A percentile compares a stretch with the other conserved stretches of the same genome.
phyloP scores from a whole-genome alignment of 2,888 invertebrate species.

The Zygothrica quintamaculata region DNA sequence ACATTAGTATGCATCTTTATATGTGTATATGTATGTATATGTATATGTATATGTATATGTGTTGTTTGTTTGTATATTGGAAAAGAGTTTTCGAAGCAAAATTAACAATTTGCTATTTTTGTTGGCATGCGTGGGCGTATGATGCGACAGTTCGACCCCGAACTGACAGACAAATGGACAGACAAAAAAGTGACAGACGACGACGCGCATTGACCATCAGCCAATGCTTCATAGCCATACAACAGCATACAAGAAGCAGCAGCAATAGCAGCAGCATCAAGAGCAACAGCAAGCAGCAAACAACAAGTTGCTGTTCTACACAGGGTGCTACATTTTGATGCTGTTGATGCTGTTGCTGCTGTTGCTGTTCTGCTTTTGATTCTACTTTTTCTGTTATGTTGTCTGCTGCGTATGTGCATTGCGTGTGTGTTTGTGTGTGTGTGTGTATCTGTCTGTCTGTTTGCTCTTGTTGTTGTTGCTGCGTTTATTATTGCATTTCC shows the following conservation, averaged over 20 bases:
- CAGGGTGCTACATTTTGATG: not conserved
- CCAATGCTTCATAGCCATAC: too few species aligned
- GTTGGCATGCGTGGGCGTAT: conserved; percentile 66
- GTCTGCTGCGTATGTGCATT: not conserved
- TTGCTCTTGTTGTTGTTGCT: conserved; percentile 4
- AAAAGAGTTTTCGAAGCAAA: conserved; percentile 77
- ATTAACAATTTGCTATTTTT: conserved; percentile 78
- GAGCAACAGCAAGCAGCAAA: conserved; percentile 31
- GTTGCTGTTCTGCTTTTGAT: too few species aligned
- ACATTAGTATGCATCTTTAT: not conserved
- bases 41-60: conserved; percentile 11
- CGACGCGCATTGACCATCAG: conserved; percentile 57
- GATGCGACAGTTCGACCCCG: conserved; percentile 59
- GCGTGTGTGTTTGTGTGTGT: conserved; percentile 14
- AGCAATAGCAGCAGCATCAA: conserved; percentile 7
- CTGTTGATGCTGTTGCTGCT: too few species aligned
- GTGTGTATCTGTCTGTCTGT: conserved; percentile 1
- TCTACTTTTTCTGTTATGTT: not conserved
- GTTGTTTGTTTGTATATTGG: conserved; percentile 58
- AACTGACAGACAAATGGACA: conserved; percentile 40
- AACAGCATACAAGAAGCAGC: conserved; percentile 29
- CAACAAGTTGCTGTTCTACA: conserved; percentile 57
- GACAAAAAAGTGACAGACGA: conserved; percentile 53
- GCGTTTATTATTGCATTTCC: conserved; percentile 48
- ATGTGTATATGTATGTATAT: conserved; percentile 4